Conservation (phyloP, 2,888 invertebrate genomes). For the Pterostichus madidus region DNA sequence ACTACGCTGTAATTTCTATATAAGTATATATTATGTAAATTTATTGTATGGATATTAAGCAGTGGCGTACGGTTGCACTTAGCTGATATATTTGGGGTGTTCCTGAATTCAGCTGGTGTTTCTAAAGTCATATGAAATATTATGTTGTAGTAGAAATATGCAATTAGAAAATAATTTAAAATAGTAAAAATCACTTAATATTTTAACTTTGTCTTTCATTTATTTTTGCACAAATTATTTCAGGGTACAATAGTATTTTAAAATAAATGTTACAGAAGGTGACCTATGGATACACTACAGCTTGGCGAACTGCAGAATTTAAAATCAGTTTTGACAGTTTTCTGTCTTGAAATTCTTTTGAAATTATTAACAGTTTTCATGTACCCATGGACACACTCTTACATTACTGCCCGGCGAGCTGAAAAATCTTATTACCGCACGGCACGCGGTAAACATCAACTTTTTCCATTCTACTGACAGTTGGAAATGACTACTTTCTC, state of each 20-base stretch:
- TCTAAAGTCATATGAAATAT: constrained; percentile 48
- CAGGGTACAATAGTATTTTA: background rate
- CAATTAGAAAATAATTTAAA: constrained; percentile 61
- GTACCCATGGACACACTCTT: too few relatives aligned
- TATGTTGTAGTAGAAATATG: constrained; percentile 39
- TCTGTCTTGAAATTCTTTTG: too few relatives aligned
- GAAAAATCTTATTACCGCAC: too few relatives aligned
- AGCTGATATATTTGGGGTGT: constrained; percentile 6
- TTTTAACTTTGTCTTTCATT: constrained; percentile 65
- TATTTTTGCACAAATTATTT: constrained; percentile 56
- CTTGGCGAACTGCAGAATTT: too few relatives aligned
- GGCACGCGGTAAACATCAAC: too few relatives aligned
- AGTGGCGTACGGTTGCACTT: constrained; percentile 19
- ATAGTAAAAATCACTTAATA: constrained; percentile 66
- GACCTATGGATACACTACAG: too few relatives aligned
- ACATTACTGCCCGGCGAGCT: too few relatives aligned
- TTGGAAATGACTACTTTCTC: too few relatives aligned
- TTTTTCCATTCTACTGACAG: too few relatives aligned
- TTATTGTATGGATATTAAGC: constrained; percentile 50
- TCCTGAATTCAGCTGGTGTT: constrained; percentile 16
- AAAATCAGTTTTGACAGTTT: too few relatives aligned
- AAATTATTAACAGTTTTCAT: too few relatives aligned
- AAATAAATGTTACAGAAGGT: too few relatives aligned
- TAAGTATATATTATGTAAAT: constrained; percentile 55
- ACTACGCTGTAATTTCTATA: constrained; percentile 29